Conservation (phyloP, 2,888 invertebrate genomes). For the Cephus pygmeus region DNA sequence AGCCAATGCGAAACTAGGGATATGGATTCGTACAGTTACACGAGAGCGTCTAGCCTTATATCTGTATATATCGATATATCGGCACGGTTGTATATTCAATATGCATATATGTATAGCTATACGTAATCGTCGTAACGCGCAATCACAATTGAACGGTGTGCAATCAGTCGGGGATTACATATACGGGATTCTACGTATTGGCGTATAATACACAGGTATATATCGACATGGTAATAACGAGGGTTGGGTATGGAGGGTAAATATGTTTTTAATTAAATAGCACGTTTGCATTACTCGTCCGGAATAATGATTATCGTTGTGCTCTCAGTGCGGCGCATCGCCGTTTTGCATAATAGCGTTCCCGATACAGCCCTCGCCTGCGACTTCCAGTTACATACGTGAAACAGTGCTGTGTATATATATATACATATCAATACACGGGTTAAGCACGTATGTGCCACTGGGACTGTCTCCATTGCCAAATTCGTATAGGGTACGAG, state of each 20-base stretch:
- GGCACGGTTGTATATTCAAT: background rate
- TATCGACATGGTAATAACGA: background rate
- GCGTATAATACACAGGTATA: background rate
- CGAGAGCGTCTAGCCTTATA: background rate
- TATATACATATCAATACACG: background rate
- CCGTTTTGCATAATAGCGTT: conserved; percentile 4
- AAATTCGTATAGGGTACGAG: background rate
- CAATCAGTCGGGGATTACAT: conserved; percentile 22
- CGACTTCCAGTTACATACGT: background rate
- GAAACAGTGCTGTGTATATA: background rate
- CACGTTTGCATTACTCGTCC: conserved; percentile 26
- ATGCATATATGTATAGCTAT: background rate
- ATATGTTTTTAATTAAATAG: conserved; percentile 42
- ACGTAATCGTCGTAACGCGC: conserved; percentile 1
- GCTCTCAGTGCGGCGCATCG: background rate
- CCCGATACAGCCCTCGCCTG: background rate
- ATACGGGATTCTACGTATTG: conserved; percentile 20
- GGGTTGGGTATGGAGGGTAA: conserved; percentile 19
- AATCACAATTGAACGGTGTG: conserved; percentile 29
- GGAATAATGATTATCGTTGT: conserved; percentile 17
- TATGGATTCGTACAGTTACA: background rate
- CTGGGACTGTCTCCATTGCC: background rate
- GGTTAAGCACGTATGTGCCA: background rate
- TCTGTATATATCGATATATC: background rate
- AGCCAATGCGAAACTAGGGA: background rate